A percentile compares a stretch with the other conserved stretches of the same genome.
Evolutionary conservation across 1,140 invertebrate species (phyloP).

Genomic region (Sminthurinus signatus): DNA sequence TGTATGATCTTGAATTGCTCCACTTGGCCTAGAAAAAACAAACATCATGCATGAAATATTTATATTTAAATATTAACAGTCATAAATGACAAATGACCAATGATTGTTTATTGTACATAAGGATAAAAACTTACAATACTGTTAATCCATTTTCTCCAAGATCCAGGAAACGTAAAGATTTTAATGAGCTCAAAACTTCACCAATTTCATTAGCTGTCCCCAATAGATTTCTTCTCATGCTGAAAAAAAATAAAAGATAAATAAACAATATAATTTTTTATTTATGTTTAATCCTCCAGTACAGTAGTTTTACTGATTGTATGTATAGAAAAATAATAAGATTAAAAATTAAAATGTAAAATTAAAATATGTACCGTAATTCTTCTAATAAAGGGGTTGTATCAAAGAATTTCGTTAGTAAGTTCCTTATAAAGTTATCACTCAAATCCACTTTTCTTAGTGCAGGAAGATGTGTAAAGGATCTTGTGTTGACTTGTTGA

Average conservation of each 20-base stretch:
- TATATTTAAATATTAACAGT: too few relatives aligned
- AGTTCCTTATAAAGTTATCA: constrained; percentile 65
- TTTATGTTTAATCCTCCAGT: too few relatives aligned
- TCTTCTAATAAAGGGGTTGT: constrained; percentile 58
- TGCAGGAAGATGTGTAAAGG: constrained; percentile 67
- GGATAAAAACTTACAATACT: too few relatives aligned
- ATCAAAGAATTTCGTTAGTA: constrained; percentile 71
- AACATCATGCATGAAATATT: too few relatives aligned
- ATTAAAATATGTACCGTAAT: too few relatives aligned
- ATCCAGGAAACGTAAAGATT: constrained; percentile 66
- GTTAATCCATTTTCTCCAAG: constrained; percentile 63
- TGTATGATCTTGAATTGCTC: constrained; percentile 65
- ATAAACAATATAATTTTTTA: not conserved
- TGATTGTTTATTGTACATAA: too few relatives aligned
- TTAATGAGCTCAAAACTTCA: constrained; percentile 62
- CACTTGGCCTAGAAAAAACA: too few relatives aligned
- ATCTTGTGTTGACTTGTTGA: constrained; percentile 63
- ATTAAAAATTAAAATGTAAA: too few relatives aligned
- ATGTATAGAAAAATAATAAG: too few relatives aligned
- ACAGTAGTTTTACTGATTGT: too few relatives aligned
- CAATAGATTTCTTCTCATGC: constrained; percentile 42
- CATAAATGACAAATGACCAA: too few relatives aligned
- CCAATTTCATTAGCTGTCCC: constrained; percentile 54
- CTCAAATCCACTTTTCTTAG: constrained; percentile 67
- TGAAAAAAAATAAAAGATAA: not conserved